These are phyloP conservation scores for Rhabdomys pumilio DNA, from an alignment of 2,797 vertebrate genomes.

Conservation along the genomic window DNA sequence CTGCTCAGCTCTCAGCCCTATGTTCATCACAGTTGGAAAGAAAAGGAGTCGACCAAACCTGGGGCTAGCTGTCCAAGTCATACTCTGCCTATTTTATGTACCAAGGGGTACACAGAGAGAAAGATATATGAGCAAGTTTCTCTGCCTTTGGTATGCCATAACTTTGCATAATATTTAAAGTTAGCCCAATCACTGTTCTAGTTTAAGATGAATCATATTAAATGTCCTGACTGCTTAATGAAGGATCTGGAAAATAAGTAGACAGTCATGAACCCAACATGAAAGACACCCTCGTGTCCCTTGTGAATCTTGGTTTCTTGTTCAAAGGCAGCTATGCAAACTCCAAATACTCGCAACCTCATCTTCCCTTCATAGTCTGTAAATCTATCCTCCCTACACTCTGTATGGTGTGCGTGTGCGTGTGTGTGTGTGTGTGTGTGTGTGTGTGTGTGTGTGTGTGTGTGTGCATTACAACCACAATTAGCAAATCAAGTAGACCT, in stretches of 20 bases:
- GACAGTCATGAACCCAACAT: neutral
- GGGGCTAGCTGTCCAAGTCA: neutral
- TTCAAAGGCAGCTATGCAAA: neutral
- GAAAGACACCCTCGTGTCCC: neutral
- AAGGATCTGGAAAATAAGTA: neutral
- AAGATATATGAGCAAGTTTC: neutral
- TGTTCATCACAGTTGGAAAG: neutral
- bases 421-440: neutral
- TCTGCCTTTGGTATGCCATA: neutral
- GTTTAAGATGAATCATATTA: neutral
- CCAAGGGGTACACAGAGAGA: neutral
- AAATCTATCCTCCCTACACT: neutral
- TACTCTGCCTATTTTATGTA: neutral
- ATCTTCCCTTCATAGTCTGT: neutral
- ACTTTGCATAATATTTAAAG: neutral
- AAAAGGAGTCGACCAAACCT: neutral
- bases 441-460: neutral
- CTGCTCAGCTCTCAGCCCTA: neutral
- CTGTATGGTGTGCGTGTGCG: neutral
- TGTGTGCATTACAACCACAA: neutral
- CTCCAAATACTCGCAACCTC: neutral
- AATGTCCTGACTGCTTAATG: neutral
- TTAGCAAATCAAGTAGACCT: neutral
- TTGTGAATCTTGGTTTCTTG: neutral
- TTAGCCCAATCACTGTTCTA: neutral